Conservation (phyloP, 2,113 vertebrate genomes). For the Zapus hudsonius region DNA sequence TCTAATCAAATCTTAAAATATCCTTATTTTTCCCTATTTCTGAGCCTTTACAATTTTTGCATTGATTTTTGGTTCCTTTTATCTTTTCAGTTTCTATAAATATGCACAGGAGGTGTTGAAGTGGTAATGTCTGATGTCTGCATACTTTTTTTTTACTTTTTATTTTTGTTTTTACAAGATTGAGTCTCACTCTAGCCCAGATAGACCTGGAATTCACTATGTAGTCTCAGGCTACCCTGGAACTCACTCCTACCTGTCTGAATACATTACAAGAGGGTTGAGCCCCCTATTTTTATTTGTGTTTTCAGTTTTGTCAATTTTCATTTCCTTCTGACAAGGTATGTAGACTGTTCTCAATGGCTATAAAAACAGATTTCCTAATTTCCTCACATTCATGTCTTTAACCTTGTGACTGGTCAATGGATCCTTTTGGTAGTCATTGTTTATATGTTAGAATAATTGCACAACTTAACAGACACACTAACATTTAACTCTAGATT, state of each 20-base stretch:
- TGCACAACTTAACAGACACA: background rate
- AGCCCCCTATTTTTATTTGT: background rate
- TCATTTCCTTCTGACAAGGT: background rate
- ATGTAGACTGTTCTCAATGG: background rate
- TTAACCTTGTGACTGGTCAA: background rate
- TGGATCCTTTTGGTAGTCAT: background rate
- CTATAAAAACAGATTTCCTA: background rate
- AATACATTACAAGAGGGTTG: background rate
- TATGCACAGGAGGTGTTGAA: background rate
- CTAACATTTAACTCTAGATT: background rate
- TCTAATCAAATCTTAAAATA: background rate
- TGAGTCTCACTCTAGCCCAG: too few species aligned
- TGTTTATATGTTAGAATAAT: background rate
- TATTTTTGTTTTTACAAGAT: too few species aligned
- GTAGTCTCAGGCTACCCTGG: too few species aligned
- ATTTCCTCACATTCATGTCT: background rate
- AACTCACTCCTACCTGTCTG: too few species aligned
- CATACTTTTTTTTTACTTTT: too few species aligned
- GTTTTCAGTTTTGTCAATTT: background rate
- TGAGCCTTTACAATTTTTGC: background rate
- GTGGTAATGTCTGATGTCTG: background rate
- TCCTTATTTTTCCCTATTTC: background rate
- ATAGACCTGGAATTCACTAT: too few species aligned
- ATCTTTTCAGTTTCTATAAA: slow-evolving; percentile 13
- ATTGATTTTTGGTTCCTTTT: background rate